Evolutionary conservation across 2,113 vertebrate species (phyloP), one percentile per base, ranked within the genome.

Genomic region (Crotalus tigris): DNA sequence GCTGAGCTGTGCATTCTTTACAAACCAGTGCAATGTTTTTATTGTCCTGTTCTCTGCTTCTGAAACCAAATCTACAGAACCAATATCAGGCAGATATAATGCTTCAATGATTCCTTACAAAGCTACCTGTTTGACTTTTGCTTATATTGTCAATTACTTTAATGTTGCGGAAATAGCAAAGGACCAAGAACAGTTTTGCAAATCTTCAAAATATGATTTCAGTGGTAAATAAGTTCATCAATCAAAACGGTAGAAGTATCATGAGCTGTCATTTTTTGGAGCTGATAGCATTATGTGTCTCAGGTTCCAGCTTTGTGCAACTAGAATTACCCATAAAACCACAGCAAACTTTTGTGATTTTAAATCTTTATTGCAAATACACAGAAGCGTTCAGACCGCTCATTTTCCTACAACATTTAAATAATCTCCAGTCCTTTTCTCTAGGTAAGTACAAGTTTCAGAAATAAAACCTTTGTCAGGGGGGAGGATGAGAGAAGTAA

Each of bases 381-480:
- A 33, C 24, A 54, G 17, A 91, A 88, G 57, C 19, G n/a, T 19
- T 75, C 53, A 44, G 33, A 87, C 15, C 9, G 7, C 46, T 85
- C n/a, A 49, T 58, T 57, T 88, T 75, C 61, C 55, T 51, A 15
- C 21, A 55, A 12, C 51, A n/a, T 33, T 87, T 0, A 85, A 93
- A 91, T 95, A 24, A 29, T 33, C 23, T 33, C 13, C 7, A 55
- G 24, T 51, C 19, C 92, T 87, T 87, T 49, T 24, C 86, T 87
- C 39, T 85, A 92, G 91, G 88, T 87, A 88, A 91, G 87, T 57
- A 15, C 33, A 15, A 59, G n/a, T 93, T 95, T 94, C 94, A 49
- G 54, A 92, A 96, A 54, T 55, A 92, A 46, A 96, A n/a, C 5
- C 17, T 54, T 87, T 87, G 12, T 88, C 33, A 1, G 6, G 93